A percentile compares a stretch with the other conserved stretches of the same genome.
Evolutionary conservation across 2,797 vertebrate genomes (phyloP).

Genomic region (Ispidina lecontei): DNA sequence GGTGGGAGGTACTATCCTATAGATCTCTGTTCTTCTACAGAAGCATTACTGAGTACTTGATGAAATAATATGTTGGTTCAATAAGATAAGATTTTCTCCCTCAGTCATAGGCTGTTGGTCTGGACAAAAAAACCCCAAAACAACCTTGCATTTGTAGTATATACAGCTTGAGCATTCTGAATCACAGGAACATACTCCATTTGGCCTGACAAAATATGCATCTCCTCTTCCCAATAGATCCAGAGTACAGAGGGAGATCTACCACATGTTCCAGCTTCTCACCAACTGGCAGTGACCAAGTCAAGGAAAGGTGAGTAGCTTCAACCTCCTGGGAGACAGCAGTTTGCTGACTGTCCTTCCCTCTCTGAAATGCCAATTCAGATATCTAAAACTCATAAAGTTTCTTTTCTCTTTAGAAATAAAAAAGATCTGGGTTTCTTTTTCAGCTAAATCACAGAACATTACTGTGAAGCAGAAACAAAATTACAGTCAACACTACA

Average conservation of each 20-base stretch:
- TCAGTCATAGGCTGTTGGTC: background rate
- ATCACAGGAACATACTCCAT: background rate
- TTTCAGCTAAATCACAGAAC: conserved; percentile 28
- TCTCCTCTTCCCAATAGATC: conserved; percentile 80
- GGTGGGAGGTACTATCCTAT: background rate
- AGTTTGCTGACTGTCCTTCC: background rate
- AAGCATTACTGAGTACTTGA: background rate
- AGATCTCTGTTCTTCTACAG: background rate
- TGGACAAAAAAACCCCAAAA: background rate
- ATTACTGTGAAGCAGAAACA: background rate
- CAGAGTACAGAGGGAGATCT: conserved; percentile 92
- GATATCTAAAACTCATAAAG: conserved; percentile 2
- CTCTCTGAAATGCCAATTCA: background rate
- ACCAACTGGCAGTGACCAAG: conserved; percentile 76
- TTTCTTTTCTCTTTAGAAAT: background rate
- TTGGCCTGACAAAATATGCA: background rate
- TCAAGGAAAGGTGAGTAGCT: conserved; percentile 78
- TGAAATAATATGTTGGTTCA: background rate
- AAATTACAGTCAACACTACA: conserved; percentile 44
- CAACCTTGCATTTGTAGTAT: background rate
- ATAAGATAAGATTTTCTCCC: background rate
- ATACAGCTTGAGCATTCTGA: background rate
- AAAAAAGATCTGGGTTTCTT: background rate
- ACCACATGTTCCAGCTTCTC: conserved; percentile 67
- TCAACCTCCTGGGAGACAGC: background rate